Evolutionary conservation across 2,113 vertebrate species (phyloP).

Genomic region (Notiomystis cincta): DNA sequence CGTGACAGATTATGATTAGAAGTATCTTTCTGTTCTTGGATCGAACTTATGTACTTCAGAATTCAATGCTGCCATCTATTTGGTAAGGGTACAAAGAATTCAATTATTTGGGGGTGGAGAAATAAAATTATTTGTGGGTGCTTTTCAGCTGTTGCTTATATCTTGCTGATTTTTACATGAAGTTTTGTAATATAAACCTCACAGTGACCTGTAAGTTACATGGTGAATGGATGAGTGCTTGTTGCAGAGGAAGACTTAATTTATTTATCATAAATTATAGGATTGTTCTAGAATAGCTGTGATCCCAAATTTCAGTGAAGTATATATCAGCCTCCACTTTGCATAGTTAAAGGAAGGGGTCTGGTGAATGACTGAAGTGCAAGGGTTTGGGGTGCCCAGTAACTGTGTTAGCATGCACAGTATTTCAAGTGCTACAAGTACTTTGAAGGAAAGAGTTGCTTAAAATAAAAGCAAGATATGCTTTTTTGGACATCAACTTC

Average conservation of each 20-base stretch:
- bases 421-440: not conserved
- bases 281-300: not conserved
- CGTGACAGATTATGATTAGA: constrained; percentile 95
- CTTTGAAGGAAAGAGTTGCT: not conserved
- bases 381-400: not conserved
- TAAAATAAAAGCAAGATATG: not conserved
- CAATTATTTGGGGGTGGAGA: not conserved
- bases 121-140: not conserved
- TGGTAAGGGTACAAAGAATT: constrained; percentile 81
- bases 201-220: not conserved
- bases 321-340: not conserved
- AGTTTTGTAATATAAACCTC: not conserved
- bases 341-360: not conserved
- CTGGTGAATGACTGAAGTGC: not conserved
- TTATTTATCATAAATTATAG: not conserved
- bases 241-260: not conserved
- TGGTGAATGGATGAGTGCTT: not conserved
- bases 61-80: constrained; percentile 99
- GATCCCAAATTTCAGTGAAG: not conserved
- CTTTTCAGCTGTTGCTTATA: not conserved
- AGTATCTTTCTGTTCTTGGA: constrained; percentile 99
- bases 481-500: not conserved
- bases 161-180: not conserved
- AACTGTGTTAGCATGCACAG: not conserved
- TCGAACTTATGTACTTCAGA: constrained; percentile 98